phyloP scores from a whole-genome alignment of 2,113 vertebrate genomes.

The Dasyprocta punctata region DNA sequence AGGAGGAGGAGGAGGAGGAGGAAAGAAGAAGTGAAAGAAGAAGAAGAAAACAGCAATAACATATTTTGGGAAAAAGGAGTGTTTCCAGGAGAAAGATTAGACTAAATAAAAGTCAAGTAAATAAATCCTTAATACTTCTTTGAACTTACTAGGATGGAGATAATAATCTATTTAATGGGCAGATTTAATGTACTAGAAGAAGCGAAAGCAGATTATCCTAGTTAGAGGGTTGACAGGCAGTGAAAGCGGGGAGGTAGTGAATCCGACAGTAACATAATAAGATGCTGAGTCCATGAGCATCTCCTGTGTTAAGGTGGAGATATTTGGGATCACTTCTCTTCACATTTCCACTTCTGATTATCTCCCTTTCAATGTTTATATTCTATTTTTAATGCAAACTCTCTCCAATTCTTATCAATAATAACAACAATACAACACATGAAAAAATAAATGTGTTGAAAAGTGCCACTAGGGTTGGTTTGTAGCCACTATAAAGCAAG shows the following conservation, averaged over 20 bases:
- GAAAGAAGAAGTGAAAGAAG: too few relatives aligned
- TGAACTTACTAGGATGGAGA: not conserved
- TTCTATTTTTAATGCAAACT: not conserved
- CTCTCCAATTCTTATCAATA: not conserved
- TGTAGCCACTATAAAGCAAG: not conserved
- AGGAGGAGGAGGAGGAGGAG: too few relatives aligned
- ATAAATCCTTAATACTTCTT: not conserved
- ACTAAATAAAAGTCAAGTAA: not conserved
- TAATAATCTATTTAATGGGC: not conserved
- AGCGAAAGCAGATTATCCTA: fast-evolving
- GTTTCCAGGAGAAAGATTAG: not conserved
- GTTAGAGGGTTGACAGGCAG: not conserved
- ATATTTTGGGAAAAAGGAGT: not conserved
- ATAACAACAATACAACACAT: not conserved
- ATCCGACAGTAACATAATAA: not conserved
- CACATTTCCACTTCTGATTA: not conserved
- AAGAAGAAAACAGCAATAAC: not conserved
- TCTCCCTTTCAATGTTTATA: not conserved
- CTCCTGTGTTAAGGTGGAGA: not conserved
- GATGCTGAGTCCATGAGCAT: not conserved
- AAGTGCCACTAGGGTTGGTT: not conserved
- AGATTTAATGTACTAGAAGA: not conserved
- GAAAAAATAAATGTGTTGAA: not conserved
- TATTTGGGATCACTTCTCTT: not conserved
- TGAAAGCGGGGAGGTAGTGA: not conserved